Base-by-base conservation (phyloP, 1,140 invertebrate genomes). In the Eriosoma lanigerum region DNA sequence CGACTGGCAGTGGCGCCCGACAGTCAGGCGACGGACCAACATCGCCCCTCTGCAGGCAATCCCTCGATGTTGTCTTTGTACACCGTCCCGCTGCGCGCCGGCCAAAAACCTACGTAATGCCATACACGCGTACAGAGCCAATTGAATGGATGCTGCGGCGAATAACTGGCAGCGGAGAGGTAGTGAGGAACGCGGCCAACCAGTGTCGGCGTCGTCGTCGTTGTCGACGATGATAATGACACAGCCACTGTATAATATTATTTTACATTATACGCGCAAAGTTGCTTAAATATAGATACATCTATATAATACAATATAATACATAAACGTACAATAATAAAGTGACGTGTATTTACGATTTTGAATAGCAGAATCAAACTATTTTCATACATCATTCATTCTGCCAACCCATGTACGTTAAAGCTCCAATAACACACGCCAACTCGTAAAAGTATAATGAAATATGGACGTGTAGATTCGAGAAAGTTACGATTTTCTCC, bases 1-100 rank as follows among this genome's bases (percentile, higher is more conserved):
- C 38, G 44, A 38, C 24, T 17, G n/a, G 56, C 75, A 26, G 75
- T 78, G 75, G 75, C 75, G 75, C 75, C 75, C 75, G 75, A 78
- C 75, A 78, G 52, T 78, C 54, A 60, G 75, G 75, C 75, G 75
- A 78, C 62, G 8, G 62, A 66, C 72, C 32, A 54, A 17, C 56
- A 13, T 56, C 73, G 19, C 48, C 29, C 24, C 26, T 26, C 19
- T 29, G 68, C 26, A 29, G 21, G 13, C 44, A 48, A 48, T 13
- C 66, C 68, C 68, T 48, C 38, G 1, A 6, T 17, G 68, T 48
- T 13, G 44, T 56, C 54, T 10, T n/a, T 13, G 13, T 13, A 6
- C 24, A 21, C 56, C 56, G 6, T 58, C 56, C 21, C 1, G 4
- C 56, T n/a, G n/a, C 54, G 5, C 54, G 0, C 21, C n/a, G 5